Conservation (phyloP, 2,113 vertebrate genomes). For the Cathartes aura region DNA sequence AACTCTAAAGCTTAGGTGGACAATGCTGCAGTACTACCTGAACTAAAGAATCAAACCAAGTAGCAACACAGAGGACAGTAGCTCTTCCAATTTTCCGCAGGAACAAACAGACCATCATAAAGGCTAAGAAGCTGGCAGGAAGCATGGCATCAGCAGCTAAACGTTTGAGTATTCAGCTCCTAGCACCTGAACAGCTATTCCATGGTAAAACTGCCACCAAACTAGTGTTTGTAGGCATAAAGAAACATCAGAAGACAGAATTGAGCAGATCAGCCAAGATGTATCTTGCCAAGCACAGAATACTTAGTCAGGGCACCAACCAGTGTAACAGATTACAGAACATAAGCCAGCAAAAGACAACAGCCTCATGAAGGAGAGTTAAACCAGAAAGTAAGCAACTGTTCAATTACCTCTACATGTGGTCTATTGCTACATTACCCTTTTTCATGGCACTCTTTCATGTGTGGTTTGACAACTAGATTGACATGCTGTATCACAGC, state of each 20-base stretch:
- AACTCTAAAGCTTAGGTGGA: not conserved
- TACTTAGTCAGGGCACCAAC: conserved; percentile 12
- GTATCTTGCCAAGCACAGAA: conserved; percentile 32
- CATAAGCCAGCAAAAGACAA: conserved; percentile 51
- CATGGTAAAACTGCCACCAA: not conserved
- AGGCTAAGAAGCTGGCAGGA: not conserved
- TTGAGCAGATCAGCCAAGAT: not conserved
- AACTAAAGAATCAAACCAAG: not conserved
- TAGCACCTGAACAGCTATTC: not conserved
- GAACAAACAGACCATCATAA: not conserved
- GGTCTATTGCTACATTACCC: not conserved
- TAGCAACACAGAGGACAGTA: not conserved
- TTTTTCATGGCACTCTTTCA: not conserved
- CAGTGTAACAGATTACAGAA: conserved; percentile 38
- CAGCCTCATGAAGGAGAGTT: conserved; percentile 9
- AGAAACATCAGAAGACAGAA: not conserved
- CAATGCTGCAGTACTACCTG: not conserved
- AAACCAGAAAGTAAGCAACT: conserved; percentile 47
- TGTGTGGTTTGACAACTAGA: conserved; percentile 28
- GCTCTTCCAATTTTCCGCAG: not conserved
- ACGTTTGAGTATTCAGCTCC: not conserved
- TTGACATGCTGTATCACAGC: conserved; percentile 40
- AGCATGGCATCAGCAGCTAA: not conserved
- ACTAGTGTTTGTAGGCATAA: not conserved
- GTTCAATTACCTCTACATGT: conserved; percentile 34